Conservation (phyloP, 1,140 invertebrate species). For the Colletes latitarsis region DNA sequence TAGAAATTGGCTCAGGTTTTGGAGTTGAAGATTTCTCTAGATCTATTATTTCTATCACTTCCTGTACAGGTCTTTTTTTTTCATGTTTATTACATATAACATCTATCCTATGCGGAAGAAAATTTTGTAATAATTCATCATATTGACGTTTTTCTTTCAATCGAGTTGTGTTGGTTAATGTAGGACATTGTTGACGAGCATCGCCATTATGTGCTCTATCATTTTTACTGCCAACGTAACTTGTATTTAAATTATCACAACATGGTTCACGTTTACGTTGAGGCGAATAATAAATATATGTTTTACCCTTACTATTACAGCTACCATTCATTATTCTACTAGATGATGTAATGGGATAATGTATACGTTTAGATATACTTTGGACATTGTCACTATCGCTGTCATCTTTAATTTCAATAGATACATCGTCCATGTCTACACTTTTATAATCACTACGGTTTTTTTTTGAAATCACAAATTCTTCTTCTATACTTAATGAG, state of each 20-base stretch:
- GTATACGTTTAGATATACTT: conserved; percentile 36
- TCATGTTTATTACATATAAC: conserved; percentile 50
- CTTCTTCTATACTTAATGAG: conserved; percentile 19
- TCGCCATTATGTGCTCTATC: conserved; percentile 3
- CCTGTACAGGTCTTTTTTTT: conserved; percentile 26
- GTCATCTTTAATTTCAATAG: conserved; percentile 51
- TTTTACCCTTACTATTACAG: conserved; percentile 31
- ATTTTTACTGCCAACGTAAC: conserved; percentile 22
- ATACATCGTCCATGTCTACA: conserved; percentile 17
- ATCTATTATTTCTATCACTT: conserved; percentile 68
- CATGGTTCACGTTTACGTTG: conserved; percentile 21
- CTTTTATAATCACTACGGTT: conserved; percentile 42
- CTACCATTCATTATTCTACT: conserved; percentile 48
- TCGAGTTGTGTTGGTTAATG: conserved; percentile 61
- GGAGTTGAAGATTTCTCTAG: conserved; percentile 58
- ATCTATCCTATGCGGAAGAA: conserved; percentile 60
- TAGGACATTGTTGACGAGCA: conserved; percentile 42
- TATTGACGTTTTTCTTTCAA: conserved; percentile 74
- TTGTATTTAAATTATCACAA: conserved; percentile 41
- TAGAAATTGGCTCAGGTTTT: background rate
- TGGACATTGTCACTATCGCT: conserved; percentile 56
- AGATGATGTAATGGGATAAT: conserved; percentile 19
- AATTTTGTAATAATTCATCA: conserved; percentile 70
- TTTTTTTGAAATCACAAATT: conserved; percentile 60
- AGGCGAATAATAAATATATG: conserved; percentile 20